These are phyloP conservation scores for Lysandra coridon DNA, from an alignment of 2,888 invertebrate species.

Conservation along the genomic window DNA sequence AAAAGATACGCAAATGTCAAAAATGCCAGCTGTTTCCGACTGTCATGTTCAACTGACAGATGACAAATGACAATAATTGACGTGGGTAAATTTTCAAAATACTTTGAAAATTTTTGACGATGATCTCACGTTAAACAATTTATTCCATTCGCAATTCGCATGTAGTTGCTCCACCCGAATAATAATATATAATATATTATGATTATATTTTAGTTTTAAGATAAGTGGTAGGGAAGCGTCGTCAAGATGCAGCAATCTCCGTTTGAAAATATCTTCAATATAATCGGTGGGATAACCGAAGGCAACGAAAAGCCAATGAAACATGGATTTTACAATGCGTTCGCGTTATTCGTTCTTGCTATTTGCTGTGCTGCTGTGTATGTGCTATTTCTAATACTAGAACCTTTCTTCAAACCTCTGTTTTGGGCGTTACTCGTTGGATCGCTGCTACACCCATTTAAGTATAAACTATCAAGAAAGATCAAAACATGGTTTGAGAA, in stretches of 20 bases:
- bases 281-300: constrained; percentile 84
- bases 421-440: constrained; percentile 98
- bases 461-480: constrained; percentile 87
- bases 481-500: constrained; percentile 89
- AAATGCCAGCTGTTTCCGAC: constrained; percentile 30
- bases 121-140: constrained; percentile 25
- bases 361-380: constrained; percentile 85
- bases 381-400: constrained; percentile 91
- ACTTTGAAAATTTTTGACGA: constrained; percentile 9
- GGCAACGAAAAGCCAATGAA: constrained; percentile 94
- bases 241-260: constrained; percentile 74
- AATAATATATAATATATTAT: neutral
- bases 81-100: neutral
- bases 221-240: constrained; percentile 32
- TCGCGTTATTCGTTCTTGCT: constrained; percentile 88
- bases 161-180: constrained; percentile 31
- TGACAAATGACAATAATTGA: neutral
- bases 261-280: constrained; percentile 85
- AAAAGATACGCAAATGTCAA: neutral
- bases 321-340: constrained; percentile 94
- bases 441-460: constrained; percentile 98
- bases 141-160: neutral
- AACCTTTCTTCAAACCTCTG: constrained; percentile 95
- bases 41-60: constrained; percentile 23
- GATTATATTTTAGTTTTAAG: constrained; percentile 32